Base-by-base conservation (phyloP, 1,140 invertebrate genomes). In the Heterodera carotae region DNA sequence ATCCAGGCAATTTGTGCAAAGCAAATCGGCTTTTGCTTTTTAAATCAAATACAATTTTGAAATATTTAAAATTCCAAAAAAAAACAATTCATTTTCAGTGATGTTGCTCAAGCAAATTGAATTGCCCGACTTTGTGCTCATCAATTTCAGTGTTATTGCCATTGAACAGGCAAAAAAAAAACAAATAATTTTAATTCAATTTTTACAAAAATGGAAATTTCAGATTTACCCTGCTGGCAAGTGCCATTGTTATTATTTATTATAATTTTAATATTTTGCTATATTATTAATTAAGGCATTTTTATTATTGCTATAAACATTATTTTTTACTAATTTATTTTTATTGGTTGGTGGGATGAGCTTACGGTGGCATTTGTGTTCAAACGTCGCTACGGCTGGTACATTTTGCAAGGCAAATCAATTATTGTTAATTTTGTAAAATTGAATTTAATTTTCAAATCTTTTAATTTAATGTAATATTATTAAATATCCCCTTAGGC, bases 371-470 rank as follows among this genome's bases (percentile, higher is more conserved):
- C 82, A 33, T 87, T 87, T 74, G 73, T 81, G 2, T 87, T 87
- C 77, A 80, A 86, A 27, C 82, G 85, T 36, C 81, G 85, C 39
- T 87, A 86, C 69, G 86, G 86, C 29, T 87, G 85, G 85, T 87
- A 87, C 76, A 80, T 87, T 59, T 72, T 87, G 12, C 85, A 87
- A 78, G 85, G 80, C 66, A 31, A 60, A 34, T 33, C 5, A 15
- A 36, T 73, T n/a, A 25, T 29, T 39, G 25, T 10, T 39, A 27
- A 43, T 7, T 60, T 73, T 60, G 18, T 43, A 10, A 3, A 48
- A 18, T 4, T n/a, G 31, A 56, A 56, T 43, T 22, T 29, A 2
- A 25, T 72, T 72, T 33, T 72, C n/a, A 43, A 53, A 22, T 36
- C 27, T 25, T 59, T 67, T 71, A 10, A 5, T 60, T 73, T 62